Evolutionary conservation across 2,888 invertebrate species (phyloP).

Genomic region (Melikaiella ostensackeni): DNA sequence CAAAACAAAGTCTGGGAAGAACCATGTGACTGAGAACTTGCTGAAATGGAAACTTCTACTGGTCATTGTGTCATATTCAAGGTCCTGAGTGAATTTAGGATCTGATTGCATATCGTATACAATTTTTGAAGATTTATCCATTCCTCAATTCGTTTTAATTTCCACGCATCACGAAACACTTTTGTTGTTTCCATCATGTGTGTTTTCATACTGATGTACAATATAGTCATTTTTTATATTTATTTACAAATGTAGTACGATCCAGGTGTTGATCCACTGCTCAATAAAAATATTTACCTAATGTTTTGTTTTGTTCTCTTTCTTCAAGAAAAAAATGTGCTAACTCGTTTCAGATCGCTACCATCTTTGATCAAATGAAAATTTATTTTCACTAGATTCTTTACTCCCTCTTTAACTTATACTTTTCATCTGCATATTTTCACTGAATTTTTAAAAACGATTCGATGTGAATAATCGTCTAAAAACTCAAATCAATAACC

Average conservation of each 20-base stretch:
- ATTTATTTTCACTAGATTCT: not conserved
- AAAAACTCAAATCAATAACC: not conserved
- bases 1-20: slow-evolving; percentile 38
- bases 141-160: not conserved
- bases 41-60: slow-evolving; percentile 9
- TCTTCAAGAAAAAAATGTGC: not conserved
- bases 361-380: not conserved
- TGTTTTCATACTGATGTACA: slow-evolving; percentile 14
- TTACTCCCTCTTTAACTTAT: no score
- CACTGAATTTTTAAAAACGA: not conserved
- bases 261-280: not conserved
- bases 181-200: not conserved
- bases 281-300: slow-evolving; percentile 10
- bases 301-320: not conserved
- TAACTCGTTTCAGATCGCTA: not conserved
- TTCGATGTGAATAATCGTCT: not conserved
- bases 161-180: not conserved
- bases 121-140: not conserved
- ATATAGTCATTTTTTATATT: slow-evolving; percentile 35
- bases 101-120: not conserved
- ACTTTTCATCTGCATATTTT: no score
- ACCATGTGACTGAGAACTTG: slow-evolving; percentile 23
- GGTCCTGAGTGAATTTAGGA: not conserved
- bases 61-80: not conserved
- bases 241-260: not conserved